Base-by-base conservation (phyloP, 2,888 invertebrate species). In the Girardia tigrina region DNA sequence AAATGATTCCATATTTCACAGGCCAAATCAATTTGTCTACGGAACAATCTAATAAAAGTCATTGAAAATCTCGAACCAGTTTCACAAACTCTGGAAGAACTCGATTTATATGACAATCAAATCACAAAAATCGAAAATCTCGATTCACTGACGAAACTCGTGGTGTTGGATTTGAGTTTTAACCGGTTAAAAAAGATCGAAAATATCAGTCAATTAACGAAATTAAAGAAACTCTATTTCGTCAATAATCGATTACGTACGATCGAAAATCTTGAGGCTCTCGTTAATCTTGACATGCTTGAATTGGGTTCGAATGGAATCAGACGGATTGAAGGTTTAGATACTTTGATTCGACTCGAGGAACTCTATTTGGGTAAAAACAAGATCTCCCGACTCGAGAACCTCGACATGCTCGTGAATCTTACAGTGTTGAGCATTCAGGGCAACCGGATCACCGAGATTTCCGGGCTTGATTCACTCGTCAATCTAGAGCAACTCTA, bases 41-140 rank as follows among this genome's bases (percentile, higher is more conserved):
- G 95, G 69, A 95, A 95, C 90, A 98, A 98, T 85, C 86, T 94
- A 12, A 91, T 99, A 20, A 94, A 90, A 82, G 90, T 90, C 83
- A 94, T 98, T 79, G 94, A 94, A 83, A 93, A 94, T 81, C 84
- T 97, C 28, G 84, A 88, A 72, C 89, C 88, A 0, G 85, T 95
- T 26, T 87, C 87, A 0, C 23, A 26, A 20, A 90, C 90, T 0
- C 86, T 98, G 14, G 87, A 88, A 23, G 94, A 95, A 82, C 85
- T 99, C 71, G 97, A 98, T 82, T 85, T 98, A 1, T 94, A 97
- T 84, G 98, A 99, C 84, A 99, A 98, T 86, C 94, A 95, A 86
- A 90, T 99, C 73, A 89, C 89, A 0, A 88, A 89, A 79, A 91
- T 99, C 79, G 93, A 94, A 84, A 93, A 94, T 83, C 86, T 99